Evolutionary conservation across 2,113 vertebrate species (phyloP).

Genomic region (Seriola rivoliana): DNA sequence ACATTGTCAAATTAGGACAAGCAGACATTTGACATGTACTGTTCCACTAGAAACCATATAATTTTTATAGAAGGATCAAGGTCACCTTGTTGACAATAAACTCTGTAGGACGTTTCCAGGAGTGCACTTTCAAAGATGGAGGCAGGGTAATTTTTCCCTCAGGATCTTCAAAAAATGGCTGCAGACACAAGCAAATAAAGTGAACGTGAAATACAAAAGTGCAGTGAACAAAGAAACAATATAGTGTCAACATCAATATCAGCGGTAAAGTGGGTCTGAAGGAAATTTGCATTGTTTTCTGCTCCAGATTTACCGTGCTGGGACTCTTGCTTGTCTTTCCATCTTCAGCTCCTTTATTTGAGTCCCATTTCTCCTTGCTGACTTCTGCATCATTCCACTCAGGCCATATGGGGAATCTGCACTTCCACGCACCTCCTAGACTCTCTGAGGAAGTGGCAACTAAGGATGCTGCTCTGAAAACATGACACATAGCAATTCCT

Average conservation of each 20-base stretch:
- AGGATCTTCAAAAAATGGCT: slow-evolving; percentile 92
- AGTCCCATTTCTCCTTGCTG: slow-evolving; percentile 93
- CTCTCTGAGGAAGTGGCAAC: slow-evolving; percentile 43
- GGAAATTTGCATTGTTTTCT: not conserved
- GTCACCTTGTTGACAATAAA: slow-evolving; percentile 85
- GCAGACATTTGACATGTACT: not conserved
- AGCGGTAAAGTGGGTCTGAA: not conserved
- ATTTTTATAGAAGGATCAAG: not conserved
- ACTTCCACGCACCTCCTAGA: slow-evolving; percentile 67
- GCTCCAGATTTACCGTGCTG: slow-evolving; percentile 76
- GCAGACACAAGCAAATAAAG: slow-evolving; percentile 18
- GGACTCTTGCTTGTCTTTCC: slow-evolving; percentile 84
- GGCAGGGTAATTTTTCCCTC: slow-evolving; percentile 92
- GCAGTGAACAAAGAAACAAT: not conserved
- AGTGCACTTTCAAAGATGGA: slow-evolving; percentile 86
- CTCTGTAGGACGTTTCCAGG: slow-evolving; percentile 93
- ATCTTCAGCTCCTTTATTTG: slow-evolving; percentile 85
- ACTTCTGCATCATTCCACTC: slow-evolving; percentile 94
- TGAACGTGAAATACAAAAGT: not conserved
- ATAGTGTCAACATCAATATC: not conserved
- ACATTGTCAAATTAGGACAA: not conserved
- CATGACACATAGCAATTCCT: not conserved
- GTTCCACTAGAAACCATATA: not conserved
- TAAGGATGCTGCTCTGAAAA: slow-evolving; percentile 69
- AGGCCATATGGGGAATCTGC: slow-evolving; percentile 88